Percentiles rank a stretch among this genome's conserved stretches.
Conservation (phyloP, 2,113 vertebrate genomes). For the Labrus mixtus region DNA sequence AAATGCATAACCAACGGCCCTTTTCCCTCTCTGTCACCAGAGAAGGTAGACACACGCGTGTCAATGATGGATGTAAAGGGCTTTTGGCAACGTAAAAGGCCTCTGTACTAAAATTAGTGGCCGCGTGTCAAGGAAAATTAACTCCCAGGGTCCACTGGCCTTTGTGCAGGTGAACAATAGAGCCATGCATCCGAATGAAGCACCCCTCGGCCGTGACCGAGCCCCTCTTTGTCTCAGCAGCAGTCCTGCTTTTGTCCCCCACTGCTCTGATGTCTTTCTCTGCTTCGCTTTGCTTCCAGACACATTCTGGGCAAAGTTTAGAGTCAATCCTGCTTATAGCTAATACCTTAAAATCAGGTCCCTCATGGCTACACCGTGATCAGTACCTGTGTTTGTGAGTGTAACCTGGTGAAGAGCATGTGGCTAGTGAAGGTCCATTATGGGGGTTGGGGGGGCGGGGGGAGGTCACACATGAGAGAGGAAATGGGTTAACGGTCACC, state of each 20-base stretch:
- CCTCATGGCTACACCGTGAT: neutral
- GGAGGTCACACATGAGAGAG: slow-evolving; percentile 68
- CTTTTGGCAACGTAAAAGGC: slow-evolving; percentile 55
- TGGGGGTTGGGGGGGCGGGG: slow-evolving; percentile 38
- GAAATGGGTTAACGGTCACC: slow-evolving; percentile 78
- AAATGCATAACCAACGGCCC: slow-evolving; percentile 15
- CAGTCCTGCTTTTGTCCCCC: slow-evolving; percentile 64
- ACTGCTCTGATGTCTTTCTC: slow-evolving; percentile 79
- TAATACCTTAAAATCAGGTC: neutral
- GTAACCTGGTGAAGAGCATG: slow-evolving; percentile 40
- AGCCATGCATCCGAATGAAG: slow-evolving; percentile 73
- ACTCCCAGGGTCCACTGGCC: slow-evolving; percentile 73
- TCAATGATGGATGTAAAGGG: slow-evolving; percentile 58
- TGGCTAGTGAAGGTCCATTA: slow-evolving; percentile 38
- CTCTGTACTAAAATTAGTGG: slow-evolving; percentile 73
- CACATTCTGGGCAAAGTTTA: slow-evolving; percentile 49
- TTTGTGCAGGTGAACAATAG: slow-evolving; percentile 83
- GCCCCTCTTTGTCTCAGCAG: slow-evolving; percentile 74
- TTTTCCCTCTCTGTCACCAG: slow-evolving; percentile 15
- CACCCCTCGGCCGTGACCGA: slow-evolving; percentile 73
- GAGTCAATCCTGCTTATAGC: slow-evolving; percentile 15
- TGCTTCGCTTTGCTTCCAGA: slow-evolving; percentile 49
- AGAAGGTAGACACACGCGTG: slow-evolving; percentile 28
- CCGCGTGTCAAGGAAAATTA: slow-evolving; percentile 77
- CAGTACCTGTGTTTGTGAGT: slow-evolving; percentile 24